phyloP scores from a whole-genome alignment of 2,888 invertebrate species.

The Mythimna pallens region DNA sequence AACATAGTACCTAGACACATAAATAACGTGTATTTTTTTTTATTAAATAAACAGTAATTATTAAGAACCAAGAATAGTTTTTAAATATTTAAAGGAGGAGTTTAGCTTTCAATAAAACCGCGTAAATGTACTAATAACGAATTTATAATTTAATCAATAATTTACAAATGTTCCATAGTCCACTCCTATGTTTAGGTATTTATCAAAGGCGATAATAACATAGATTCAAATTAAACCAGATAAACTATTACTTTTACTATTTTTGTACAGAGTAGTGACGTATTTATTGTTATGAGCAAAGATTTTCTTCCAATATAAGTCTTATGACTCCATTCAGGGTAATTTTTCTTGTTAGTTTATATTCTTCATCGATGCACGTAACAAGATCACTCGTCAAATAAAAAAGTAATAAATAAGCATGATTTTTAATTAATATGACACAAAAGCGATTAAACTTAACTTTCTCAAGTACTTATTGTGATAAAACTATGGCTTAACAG shows the following conservation, averaged over 20 bases:
- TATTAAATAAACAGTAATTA: neutral
- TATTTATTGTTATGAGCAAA: constrained; percentile 32
- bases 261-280: constrained; percentile 38
- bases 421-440: constrained; percentile 64
- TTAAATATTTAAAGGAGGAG: neutral
- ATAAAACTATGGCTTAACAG: constrained; percentile 58
- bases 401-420: constrained; percentile 57
- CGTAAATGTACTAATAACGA: constrained; percentile 75
- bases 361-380: constrained; percentile 27
- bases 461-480: constrained; percentile 56
- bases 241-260: constrained; percentile 36
- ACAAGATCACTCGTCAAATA: constrained; percentile 37
- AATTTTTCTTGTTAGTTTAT: neutral
- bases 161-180: constrained; percentile 74
- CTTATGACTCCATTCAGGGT: neutral
- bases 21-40: neutral
- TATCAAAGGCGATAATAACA: constrained; percentile 58
- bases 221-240: constrained; percentile 57
- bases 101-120: constrained; percentile 66
- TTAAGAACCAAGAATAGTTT: neutral
- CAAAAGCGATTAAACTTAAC: constrained; percentile 64
- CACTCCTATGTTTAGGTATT: constrained; percentile 52
- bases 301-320: neutral
- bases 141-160: constrained; percentile 82
- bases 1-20: neutral